phyloP scores from a whole-genome alignment of 23 tunicate species.

The Oikopleura albicans region DNA sequence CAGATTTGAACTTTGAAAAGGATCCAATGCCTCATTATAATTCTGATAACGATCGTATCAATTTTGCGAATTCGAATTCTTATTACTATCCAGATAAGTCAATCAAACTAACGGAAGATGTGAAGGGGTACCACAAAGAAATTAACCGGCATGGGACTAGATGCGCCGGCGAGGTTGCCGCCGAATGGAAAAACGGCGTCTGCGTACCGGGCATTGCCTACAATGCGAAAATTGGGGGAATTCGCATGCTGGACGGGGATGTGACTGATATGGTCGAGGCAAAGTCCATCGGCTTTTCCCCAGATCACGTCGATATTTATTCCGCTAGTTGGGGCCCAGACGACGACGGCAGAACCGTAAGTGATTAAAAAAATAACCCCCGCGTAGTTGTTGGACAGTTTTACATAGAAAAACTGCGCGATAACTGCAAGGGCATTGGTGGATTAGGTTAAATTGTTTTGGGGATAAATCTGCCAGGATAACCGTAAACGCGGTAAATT shows the following conservation, averaged over 20 bases:
- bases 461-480: too few species aligned
- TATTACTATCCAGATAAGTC: neutral
- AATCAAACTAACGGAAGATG: neutral
- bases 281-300: conserved; percentile 28
- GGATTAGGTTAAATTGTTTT: too few species aligned
- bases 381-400: too few species aligned
- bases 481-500: too few species aligned
- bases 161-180: conserved; percentile 95
- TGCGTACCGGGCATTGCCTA: conserved; percentile 78
- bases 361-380: conserved; percentile 14
- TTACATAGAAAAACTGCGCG: too few species aligned
- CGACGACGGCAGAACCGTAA: conserved; percentile 84
- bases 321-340: conserved; percentile 98
- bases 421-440: too few species aligned
- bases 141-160: conserved; percentile 87
- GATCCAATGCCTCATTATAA: conserved; percentile 81
- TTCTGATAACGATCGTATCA: conserved; percentile 26
- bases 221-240: conserved; percentile 74
- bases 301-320: conserved; percentile 54
- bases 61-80: neutral
- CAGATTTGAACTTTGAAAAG: too few species aligned
- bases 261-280: conserved; percentile 85
- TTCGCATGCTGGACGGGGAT: conserved; percentile 95
- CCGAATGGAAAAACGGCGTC: conserved; percentile 35
- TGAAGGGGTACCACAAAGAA: conserved; percentile 30